Evolutionary conservation across 2,113 vertebrate genomes (phyloP).

Genomic region (Trichomycterus rosablanca): DNA sequence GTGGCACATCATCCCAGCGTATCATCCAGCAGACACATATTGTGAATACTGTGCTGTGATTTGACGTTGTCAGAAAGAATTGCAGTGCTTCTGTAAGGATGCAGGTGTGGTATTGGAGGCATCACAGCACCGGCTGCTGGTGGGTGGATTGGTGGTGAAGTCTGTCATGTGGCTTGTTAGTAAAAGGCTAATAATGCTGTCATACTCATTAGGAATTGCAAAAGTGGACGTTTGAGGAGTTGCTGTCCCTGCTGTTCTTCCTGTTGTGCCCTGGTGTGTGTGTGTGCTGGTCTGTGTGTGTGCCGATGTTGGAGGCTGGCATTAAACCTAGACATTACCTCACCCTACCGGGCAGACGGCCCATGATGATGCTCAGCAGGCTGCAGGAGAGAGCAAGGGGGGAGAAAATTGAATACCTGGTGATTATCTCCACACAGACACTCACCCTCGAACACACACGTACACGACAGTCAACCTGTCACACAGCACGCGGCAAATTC

Average conservation of each 20-base stretch:
- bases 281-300: conserved; percentile 74
- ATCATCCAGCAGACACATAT: background rate
- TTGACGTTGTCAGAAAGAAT: conserved; percentile 1
- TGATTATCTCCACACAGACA: conserved; percentile 60
- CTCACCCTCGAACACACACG: conserved; percentile 3
- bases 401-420: conserved; percentile 75
- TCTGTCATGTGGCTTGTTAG: conserved; percentile 40
- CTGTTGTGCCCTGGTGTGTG: conserved; percentile 38
- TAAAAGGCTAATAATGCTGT: conserved; percentile 41
- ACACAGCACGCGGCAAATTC: conserved; percentile 60
- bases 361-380: conserved; percentile 83
- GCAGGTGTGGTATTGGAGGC: conserved; percentile 18
- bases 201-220: conserved; percentile 43
- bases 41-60: background rate
- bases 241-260: conserved; percentile 56
- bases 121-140: conserved; percentile 6
- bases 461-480: conserved; percentile 60
- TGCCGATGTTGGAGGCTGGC: conserved; percentile 80
- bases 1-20: background rate
- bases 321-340: conserved; percentile 90
- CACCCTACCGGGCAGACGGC: conserved; percentile 83
- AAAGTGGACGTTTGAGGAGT: conserved; percentile 45
- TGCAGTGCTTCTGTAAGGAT: conserved; percentile 2
- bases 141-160: background rate
- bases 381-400: conserved; percentile 64